Percentiles rank a stretch among this genome's conserved stretches.
These are phyloP conservation scores for Anastrepha ludens DNA, from an alignment of 1,140 invertebrate species.

Conservation along the genomic window DNA sequence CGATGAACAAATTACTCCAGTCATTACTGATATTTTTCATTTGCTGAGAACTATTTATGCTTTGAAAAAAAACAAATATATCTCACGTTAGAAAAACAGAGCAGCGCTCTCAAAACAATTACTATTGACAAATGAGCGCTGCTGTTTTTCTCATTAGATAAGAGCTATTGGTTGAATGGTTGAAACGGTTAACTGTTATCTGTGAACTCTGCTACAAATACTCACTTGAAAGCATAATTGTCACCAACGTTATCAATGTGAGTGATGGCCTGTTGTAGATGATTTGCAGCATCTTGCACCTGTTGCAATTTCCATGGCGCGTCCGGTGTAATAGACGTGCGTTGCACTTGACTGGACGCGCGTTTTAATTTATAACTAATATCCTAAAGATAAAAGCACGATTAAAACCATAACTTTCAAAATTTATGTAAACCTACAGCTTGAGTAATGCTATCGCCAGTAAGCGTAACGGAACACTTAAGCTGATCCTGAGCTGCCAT, in stretches of 20 bases:
- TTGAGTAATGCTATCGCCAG: conserved; percentile 91
- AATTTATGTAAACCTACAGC: conserved; percentile 78
- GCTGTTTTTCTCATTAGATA: too few species aligned
- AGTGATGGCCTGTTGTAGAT: conserved; percentile 88
- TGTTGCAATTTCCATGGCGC: conserved; percentile 93
- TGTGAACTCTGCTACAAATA: neutral
- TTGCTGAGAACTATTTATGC: too few species aligned
- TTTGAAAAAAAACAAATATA: too few species aligned
- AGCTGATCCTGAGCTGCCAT: conserved; percentile 88
- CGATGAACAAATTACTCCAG: too few species aligned
- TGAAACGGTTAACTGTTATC: too few species aligned
- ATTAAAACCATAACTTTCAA: neutral
- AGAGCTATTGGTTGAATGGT: too few species aligned
- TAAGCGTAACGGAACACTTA: conserved; percentile 89
- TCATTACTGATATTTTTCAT: too few species aligned
- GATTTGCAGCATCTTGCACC: conserved; percentile 93
- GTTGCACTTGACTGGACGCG: conserved; percentile 85
- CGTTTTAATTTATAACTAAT: conserved; percentile 89
- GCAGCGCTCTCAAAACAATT: too few species aligned
- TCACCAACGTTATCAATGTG: conserved; percentile 89
- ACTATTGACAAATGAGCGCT: too few species aligned
- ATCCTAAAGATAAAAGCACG: conserved; percentile 77
- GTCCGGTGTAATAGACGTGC: conserved; percentile 87
- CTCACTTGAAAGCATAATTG: conserved; percentile 83
- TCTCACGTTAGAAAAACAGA: too few species aligned